phyloP scores from a whole-genome alignment of 2,797 vertebrate genomes.

The Luscinia luscinia region DNA sequence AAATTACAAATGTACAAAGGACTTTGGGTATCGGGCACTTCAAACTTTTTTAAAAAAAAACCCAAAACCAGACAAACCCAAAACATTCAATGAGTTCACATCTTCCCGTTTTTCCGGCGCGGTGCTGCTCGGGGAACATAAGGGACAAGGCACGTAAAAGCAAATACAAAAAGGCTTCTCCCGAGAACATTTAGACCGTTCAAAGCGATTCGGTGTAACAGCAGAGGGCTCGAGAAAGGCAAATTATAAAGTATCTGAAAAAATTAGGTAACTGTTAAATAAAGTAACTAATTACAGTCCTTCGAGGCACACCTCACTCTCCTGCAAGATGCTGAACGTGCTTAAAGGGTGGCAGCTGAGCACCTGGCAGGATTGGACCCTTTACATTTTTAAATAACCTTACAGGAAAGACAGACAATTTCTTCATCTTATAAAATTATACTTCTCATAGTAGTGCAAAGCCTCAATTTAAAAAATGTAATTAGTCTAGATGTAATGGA shows the following conservation, averaged over 20 bases:
- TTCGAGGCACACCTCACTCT: not conserved
- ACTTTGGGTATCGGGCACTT: conserved; percentile 53
- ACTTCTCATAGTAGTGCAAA: conserved; percentile 67
- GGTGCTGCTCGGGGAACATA: not conserved
- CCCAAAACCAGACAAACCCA: not conserved
- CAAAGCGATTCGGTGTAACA: conserved; percentile 21
- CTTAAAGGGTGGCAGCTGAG: not conserved
- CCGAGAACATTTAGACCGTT: conserved; percentile 9
- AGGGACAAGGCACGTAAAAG: conserved; percentile 64
- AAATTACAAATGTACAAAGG: conserved; percentile 75
- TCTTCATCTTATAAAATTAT: conserved; percentile 61
- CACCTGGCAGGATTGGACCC: conserved; percentile 1
- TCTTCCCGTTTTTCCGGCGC: not conserved
- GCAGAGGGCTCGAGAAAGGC: conserved; percentile 23
- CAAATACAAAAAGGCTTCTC: conserved; percentile 39
- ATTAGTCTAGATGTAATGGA: conserved; percentile 51
- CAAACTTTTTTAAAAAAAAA: not conserved
- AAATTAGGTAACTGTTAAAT: not conserved
- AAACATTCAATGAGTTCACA: conserved; percentile 24
- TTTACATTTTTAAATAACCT: conserved; percentile 14
- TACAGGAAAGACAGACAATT: not conserved
- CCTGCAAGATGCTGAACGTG: not conserved
- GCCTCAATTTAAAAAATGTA: conserved; percentile 44
- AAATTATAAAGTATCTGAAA: conserved; percentile 41
- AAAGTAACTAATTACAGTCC: not conserved